Evolutionary conservation across 1,140 invertebrate genomes (phyloP).

Genomic region (Zelostemma sp.): DNA sequence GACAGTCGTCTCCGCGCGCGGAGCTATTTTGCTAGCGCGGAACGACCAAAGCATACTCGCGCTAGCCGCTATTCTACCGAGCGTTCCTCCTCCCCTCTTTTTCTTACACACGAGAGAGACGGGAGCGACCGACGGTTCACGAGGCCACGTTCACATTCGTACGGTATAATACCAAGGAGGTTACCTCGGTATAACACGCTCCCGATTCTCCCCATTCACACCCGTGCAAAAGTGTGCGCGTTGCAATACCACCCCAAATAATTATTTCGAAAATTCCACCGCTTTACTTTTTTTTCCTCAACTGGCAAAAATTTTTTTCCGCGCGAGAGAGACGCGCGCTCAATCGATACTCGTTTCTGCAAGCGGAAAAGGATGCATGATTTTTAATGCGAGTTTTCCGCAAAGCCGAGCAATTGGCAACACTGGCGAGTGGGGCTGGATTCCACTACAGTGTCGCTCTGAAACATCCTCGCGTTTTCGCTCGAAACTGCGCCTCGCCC

Average conservation of each 20-base stretch:
- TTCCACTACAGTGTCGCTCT: conserved; percentile 8
- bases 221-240: conserved; percentile 19
- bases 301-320: too few species aligned
- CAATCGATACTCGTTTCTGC: too few species aligned
- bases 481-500: conserved; percentile 22
- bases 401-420: conserved; percentile 7
- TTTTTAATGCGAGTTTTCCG: conserved; percentile 9
- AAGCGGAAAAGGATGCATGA: too few species aligned
- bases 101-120: conserved; percentile 28
- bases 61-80: conserved; percentile 61
- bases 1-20: conserved; percentile 60
- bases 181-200: too few species aligned
- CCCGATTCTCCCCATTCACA: conserved; percentile 43
- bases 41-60: conserved; percentile 61
- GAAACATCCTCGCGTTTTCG: conserved; percentile 35
- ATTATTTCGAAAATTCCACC: too few species aligned
- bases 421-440: conserved; percentile 6
- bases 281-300: too few species aligned
- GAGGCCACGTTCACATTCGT: conserved; percentile 52
- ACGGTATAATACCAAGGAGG: too few species aligned
- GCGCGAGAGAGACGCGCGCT: too few species aligned
- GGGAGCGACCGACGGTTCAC: conserved; percentile 46
- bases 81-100: conserved; percentile 61
- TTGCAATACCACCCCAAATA: too few species aligned
- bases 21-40: conserved; percentile 65